Conservation (phyloP, 2,888 invertebrate species). For the Spodoptera exigua region DNA sequence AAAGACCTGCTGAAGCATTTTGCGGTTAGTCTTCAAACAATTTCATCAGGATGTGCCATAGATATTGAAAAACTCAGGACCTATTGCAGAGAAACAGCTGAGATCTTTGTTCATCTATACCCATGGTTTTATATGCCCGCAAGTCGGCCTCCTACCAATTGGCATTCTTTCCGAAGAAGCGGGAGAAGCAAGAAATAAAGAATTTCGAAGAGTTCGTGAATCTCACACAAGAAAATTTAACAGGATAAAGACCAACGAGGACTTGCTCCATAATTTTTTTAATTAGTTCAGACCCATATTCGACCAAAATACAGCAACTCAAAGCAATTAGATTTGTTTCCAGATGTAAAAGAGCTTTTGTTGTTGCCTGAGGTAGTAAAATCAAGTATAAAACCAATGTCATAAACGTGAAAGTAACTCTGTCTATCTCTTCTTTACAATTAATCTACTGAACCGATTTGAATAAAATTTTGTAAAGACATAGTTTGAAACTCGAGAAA, state of each 20-base stretch:
- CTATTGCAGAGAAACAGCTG: too few species aligned
- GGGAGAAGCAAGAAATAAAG: conserved; percentile 35
- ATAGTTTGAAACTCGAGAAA: too few species aligned
- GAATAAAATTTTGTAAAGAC: too few species aligned
- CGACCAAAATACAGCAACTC: conserved; percentile 12
- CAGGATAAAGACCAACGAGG: conserved; percentile 9
- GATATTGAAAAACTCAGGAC: conserved; percentile 9
- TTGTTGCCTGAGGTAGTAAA: conserved; percentile 10
- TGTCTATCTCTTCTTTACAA: too few species aligned
- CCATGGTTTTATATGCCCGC: conserved; percentile 34
- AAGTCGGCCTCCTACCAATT: conserved; percentile 27
- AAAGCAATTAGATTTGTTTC: conserved; percentile 7
- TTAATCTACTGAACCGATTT: too few species aligned
- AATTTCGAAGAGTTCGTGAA: conserved; percentile 28
- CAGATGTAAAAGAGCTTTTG: conserved; percentile 10
- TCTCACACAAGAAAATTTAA: conserved; percentile 13
- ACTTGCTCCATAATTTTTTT: conserved; percentile 11
- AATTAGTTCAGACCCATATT: conserved; percentile 13
- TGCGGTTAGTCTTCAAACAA: conserved; percentile 10
- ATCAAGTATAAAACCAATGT: too few species aligned
- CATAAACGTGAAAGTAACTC: too few species aligned
- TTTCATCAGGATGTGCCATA: conserved; percentile 8
- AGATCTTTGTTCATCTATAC: conserved; percentile 16
- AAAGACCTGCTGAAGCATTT: conserved; percentile 9
- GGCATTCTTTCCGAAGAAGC: conserved; percentile 37